Base-by-base conservation (phyloP, 2,797 vertebrate genomes). In the Bovichtus variegatus region DNA sequence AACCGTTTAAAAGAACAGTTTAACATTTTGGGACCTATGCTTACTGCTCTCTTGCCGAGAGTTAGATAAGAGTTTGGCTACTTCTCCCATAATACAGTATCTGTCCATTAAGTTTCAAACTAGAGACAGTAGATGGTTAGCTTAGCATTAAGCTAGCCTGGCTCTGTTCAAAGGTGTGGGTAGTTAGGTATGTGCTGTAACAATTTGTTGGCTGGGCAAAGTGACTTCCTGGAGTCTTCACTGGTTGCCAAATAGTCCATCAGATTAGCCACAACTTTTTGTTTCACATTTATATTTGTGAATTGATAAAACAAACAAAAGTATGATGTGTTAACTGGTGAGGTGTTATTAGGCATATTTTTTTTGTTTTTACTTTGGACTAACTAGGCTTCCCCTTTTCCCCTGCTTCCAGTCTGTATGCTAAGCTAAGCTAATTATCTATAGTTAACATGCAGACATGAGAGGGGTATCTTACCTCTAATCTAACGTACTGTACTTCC, bases 401-500 rank as follows among this genome's bases (percentile, higher is more conserved):
- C 2, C 4, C 1, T 15, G 44, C 21, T 54, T 25, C 29, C 10
- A n/a, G 0, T 54, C 40, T n/a, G 8, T 7, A 38, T 40, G 23
- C 10, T 51, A 59, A 49, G 34, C 51, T 34, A 34, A 31, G 2
- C 16, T 7, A 23, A 40, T 49, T 9, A 4, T 36, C 34, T 13
- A 21, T 19, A 19, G 38, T 50, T 43, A 47, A 25, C 41, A 41
- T 40, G 29, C 15, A 44, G 19, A 23, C 43, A 11, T n/a, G 6
- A 46, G 19, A 44, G 44, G 31, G 25, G 13, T 31, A 23, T 43
- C 2, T 43, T 61, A 23, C 10, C 13, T 25, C 43, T 55, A 11
- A 0, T 34, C 9, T 9, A 41, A 23, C 4, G 0, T 25, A 29
- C 40, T 1, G n/a, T n/a, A n/a, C n/a, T n/a, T n/a, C n/a, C n/a